A percentile compares a stretch with the other conserved stretches of the same genome.
These are phyloP conservation scores for Apotomis capreana DNA, from an alignment of 2,888 invertebrate species.

Conservation along the genomic window DNA sequence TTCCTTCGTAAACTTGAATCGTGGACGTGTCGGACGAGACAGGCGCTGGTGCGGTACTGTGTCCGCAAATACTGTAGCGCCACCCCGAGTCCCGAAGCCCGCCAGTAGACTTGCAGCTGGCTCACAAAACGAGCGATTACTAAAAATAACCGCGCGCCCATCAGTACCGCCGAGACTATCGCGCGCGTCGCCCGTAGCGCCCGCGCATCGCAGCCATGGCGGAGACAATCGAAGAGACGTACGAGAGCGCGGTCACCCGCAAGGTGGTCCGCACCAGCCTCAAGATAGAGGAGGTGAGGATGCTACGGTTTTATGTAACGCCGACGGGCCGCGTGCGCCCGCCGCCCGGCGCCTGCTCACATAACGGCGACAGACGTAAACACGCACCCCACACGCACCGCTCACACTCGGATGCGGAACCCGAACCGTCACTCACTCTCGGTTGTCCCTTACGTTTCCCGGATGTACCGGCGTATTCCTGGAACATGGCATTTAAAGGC, in stretches of 20 bases:
- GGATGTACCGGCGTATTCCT: conserved; percentile 66
- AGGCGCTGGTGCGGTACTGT: conserved; percentile 46
- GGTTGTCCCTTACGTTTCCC: conserved; percentile 52
- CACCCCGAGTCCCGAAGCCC: conserved; percentile 53
- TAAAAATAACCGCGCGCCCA: conserved; percentile 77
- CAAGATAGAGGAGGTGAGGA: conserved; percentile 89
- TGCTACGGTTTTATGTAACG: conserved; percentile 75
- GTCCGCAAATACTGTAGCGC: conserved; percentile 47
- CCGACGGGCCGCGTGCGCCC: conserved; percentile 56
- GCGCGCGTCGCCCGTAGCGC: conserved; percentile 80
- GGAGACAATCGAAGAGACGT: conserved; percentile 88
- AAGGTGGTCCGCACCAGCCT: conserved; percentile 87
- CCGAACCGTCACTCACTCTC: conserved; percentile 44
- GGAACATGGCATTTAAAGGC: conserved; percentile 54
- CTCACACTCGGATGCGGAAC: conserved; percentile 49
- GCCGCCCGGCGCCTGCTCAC: conserved; percentile 58
- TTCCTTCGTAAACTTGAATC: conserved; percentile 12
- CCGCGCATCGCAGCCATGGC: conserved; percentile 83
- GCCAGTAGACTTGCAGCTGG: conserved; percentile 45
- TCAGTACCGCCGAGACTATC: conserved; percentile 79
- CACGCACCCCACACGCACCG: conserved; percentile 48
- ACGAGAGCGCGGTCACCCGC: conserved; percentile 87
- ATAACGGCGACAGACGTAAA: conserved; percentile 71
- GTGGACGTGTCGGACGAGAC: conserved; percentile 46
- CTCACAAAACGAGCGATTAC: conserved; percentile 66